phyloP scores from a whole-genome alignment of 2,888 invertebrate species.

The Masnerella sp. region DNA sequence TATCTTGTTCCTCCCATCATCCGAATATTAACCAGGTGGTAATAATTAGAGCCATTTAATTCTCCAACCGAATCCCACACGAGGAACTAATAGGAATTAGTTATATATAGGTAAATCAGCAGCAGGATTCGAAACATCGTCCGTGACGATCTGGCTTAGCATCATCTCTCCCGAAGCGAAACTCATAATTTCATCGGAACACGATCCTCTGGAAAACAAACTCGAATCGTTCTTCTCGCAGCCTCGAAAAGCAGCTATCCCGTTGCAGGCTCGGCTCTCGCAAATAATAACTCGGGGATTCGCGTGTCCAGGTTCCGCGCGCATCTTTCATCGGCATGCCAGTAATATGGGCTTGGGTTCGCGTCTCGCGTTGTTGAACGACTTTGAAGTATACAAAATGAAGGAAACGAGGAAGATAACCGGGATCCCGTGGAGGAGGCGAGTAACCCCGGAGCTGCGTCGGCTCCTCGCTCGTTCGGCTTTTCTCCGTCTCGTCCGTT shows the following conservation, averaged over 20 bases:
- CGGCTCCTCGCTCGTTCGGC: conserved; percentile 16
- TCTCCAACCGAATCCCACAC: not conserved
- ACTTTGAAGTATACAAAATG: conserved; percentile 52
- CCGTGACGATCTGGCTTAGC: no score
- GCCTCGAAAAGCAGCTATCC: conserved; percentile 5
- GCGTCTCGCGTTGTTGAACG: conserved; percentile 23
- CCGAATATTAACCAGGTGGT: no score
- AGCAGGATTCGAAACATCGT: no score
- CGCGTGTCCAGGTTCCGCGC: conserved; percentile 50
- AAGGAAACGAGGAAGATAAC: conserved; percentile 45
- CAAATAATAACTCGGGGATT: conserved; percentile 39
- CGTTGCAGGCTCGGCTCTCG: no score
- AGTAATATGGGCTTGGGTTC: conserved; percentile 31
- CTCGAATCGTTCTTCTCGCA: conserved; percentile 11
- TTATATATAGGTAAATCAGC: no score
- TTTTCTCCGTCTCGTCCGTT: conserved; percentile 41
- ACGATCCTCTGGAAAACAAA: conserved; percentile 43
- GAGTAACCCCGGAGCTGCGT: conserved; percentile 34
- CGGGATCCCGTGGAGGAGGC: conserved; percentile 24
- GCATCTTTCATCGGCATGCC: conserved; percentile 59
- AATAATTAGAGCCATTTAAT: not conserved
- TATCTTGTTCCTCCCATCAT: no score
- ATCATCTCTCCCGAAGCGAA: no score
- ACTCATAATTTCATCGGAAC: conserved; percentile 40
- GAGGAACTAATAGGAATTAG: not conserved